phyloP scores from a whole-genome alignment of 2,113 vertebrate species.

The Colinus virginianus region DNA sequence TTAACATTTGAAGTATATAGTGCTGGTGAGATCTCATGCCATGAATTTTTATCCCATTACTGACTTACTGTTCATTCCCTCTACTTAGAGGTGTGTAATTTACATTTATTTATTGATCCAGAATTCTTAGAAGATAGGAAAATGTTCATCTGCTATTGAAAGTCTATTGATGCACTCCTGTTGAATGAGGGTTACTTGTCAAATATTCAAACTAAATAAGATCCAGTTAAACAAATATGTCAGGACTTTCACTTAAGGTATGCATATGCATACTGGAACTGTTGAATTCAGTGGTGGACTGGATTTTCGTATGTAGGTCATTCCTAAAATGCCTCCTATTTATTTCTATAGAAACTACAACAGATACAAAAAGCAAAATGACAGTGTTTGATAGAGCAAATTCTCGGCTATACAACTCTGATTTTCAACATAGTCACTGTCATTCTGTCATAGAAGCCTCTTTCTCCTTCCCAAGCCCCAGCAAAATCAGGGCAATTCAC shows the following conservation, averaged over 20 bases:
- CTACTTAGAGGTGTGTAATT: background rate
- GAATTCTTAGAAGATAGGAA: slow-evolving; percentile 5
- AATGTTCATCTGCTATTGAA: background rate
- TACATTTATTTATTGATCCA: background rate
- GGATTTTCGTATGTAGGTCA: background rate
- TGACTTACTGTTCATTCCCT: background rate
- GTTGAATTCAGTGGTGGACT: background rate
- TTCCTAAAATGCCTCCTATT: too few relatives aligned
- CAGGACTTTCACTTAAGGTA: background rate
- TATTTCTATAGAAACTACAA: too few relatives aligned
- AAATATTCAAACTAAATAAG: background rate
- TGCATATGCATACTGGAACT: background rate
- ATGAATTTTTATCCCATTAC: background rate
- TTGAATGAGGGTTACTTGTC: background rate
- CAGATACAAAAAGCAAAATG: too few relatives aligned
- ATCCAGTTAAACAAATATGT: background rate
- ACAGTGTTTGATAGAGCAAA: too few relatives aligned
- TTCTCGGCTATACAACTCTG: too few relatives aligned
- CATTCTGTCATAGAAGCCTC: background rate
- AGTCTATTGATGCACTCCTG: background rate
- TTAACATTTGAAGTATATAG: background rate
- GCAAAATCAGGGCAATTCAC: background rate
- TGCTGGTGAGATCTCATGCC: background rate
- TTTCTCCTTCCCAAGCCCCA: background rate
- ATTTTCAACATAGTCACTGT: too few relatives aligned